These are phyloP conservation scores for Notothenia coriiceps DNA, from an alignment of 2,113 vertebrate species.

Conservation along the genomic window DNA sequence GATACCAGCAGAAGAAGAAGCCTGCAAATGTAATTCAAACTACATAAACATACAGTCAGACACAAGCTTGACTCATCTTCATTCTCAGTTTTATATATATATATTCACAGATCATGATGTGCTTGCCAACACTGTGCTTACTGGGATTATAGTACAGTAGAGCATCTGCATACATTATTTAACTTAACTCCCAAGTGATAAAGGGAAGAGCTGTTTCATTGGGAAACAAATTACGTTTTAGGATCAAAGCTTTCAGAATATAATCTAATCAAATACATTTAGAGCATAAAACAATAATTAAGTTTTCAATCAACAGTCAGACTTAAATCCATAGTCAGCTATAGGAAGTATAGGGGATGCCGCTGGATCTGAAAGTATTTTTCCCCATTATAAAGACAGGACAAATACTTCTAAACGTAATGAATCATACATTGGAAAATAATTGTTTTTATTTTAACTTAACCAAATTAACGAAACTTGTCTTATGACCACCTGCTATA, in stretches of 20 bases:
- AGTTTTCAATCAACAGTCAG: too few relatives aligned
- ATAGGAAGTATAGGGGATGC: not conserved
- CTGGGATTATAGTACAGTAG: slow-evolving; percentile 45
- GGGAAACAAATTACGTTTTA: slow-evolving; percentile 21
- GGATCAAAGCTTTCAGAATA: slow-evolving; percentile 26
- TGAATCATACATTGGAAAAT: not conserved
- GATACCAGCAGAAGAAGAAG: slow-evolving; percentile 13
- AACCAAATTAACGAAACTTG: not conserved
- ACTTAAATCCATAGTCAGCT: too few relatives aligned
- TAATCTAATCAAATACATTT: slow-evolving; percentile 6
- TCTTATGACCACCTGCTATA: not conserved
- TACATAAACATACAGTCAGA: slow-evolving; percentile 17
- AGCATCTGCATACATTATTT: slow-evolving; percentile 39
- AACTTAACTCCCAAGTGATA: slow-evolving; percentile 20
- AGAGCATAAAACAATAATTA: too few relatives aligned
- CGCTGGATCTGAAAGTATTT: not conserved
- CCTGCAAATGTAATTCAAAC: slow-evolving; percentile 39
- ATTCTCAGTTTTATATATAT: slow-evolving; percentile 28
- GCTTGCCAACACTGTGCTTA: slow-evolving; percentile 37
- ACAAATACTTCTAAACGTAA: not conserved
- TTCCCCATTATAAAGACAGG: not conserved
- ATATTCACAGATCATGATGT: slow-evolving; percentile 45
- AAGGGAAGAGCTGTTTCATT: slow-evolving; percentile 32
- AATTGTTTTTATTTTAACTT: not conserved
- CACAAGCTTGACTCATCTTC: slow-evolving; percentile 51